phyloP scores from a whole-genome alignment of 2,113 vertebrate genomes.

The Okapia johnstoni region DNA sequence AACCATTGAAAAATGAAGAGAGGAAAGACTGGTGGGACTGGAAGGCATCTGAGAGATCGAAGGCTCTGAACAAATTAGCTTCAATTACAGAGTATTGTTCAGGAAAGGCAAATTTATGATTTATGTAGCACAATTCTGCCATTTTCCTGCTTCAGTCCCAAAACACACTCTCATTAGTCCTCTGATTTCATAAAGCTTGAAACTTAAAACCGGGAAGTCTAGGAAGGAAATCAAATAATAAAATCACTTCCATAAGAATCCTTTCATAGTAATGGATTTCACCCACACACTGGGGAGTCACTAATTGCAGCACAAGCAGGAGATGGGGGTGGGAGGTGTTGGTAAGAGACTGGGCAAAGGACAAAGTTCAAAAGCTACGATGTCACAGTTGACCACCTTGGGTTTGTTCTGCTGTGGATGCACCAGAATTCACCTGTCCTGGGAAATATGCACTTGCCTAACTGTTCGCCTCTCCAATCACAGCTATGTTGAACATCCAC shows the following conservation, averaged over 20 bases:
- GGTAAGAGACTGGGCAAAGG: not conserved
- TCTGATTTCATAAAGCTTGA: slow-evolving; percentile 52
- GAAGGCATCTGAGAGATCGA: not conserved
- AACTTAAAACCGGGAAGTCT: slow-evolving; percentile 63
- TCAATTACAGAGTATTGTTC: not conserved
- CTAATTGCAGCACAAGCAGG: not conserved
- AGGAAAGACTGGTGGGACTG: not conserved
- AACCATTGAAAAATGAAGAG: not conserved
- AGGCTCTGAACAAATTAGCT: not conserved
- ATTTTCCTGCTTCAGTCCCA: not conserved
- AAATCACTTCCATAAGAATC: slow-evolving; percentile 49
- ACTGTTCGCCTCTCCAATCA: not conserved
- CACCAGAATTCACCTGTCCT: not conserved
- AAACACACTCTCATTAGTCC: not conserved
- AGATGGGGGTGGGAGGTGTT: not conserved
- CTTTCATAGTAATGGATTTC: slow-evolving; percentile 45
- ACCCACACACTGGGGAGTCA: not conserved
- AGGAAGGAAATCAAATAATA: slow-evolving; percentile 61
- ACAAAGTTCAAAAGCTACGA: not conserved
- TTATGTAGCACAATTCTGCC: not conserved
- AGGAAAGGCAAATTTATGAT: not conserved
- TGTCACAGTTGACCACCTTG: not conserved
- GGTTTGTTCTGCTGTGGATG: not conserved
- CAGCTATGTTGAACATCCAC: not conserved
- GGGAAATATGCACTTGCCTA: not conserved